These are phyloP conservation scores for Megamerina dolium DNA, from an alignment of 2,888 invertebrate species.

Conservation along the genomic window DNA sequence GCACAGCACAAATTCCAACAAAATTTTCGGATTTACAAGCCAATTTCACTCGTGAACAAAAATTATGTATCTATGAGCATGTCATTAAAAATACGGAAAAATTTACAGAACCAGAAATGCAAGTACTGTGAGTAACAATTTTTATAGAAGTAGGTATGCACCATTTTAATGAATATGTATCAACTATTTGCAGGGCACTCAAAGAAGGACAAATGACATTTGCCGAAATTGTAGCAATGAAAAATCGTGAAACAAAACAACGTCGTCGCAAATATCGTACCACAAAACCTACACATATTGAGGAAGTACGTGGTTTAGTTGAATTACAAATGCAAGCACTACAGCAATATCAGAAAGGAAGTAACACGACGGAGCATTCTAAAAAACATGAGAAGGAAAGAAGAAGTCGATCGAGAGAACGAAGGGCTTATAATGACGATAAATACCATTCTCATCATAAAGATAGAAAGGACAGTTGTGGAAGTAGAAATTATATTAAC, in stretches of 20 bases:
- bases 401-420: conserved; percentile 2
- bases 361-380: neutral
- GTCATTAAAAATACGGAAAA: conserved; percentile 29
- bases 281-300: conserved; percentile 40
- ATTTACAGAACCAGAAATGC: conserved; percentile 24
- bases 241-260: conserved; percentile 33
- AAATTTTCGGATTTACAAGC: conserved; percentile 36
- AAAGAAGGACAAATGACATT: conserved; percentile 29
- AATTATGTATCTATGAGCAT: conserved; percentile 36
- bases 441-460: neutral
- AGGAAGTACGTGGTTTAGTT: conserved; percentile 41
- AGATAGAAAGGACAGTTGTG: conserved; percentile 4
- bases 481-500: conserved; percentile 4
- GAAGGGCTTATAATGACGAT: neutral
- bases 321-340: conserved; percentile 45
- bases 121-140: conserved; percentile 26
- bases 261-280: conserved; percentile 37
- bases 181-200: conserved; percentile 12
- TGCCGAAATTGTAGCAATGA: conserved; percentile 38
- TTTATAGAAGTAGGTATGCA: neutral
- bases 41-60: conserved; percentile 30
- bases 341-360: conserved; percentile 23
- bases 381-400: neutral
- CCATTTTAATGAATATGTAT: neutral
- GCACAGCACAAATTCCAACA: conserved; percentile 17